Evolutionary conservation across 2,888 invertebrate genomes (phyloP).

Genomic region (Matsumyia berberina): DNA sequence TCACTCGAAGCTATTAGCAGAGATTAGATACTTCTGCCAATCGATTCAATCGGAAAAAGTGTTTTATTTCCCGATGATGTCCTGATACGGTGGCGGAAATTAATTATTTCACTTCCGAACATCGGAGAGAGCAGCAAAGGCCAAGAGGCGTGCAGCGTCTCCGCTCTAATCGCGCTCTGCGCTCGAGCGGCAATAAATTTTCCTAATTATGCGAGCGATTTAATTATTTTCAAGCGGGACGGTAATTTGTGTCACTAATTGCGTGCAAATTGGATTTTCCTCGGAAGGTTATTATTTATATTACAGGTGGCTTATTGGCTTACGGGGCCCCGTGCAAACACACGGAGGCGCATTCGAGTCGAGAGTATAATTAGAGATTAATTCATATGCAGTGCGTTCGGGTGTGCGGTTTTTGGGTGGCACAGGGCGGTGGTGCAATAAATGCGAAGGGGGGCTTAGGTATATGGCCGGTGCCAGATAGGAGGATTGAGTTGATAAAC

Average conservation of each 20-base stretch:
- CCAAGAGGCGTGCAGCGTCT: slow-evolving; percentile 38
- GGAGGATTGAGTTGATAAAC: slow-evolving; percentile 56
- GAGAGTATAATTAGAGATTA: slow-evolving; percentile 67
- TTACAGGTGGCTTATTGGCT: slow-evolving; percentile 70
- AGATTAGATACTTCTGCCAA: slow-evolving; percentile 63
- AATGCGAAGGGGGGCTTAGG: slow-evolving; percentile 36
- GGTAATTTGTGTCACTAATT: slow-evolving; percentile 83
- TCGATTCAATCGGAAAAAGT: slow-evolving; percentile 41
- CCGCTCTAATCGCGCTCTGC: slow-evolving; percentile 68
- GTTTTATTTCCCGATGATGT: slow-evolving; percentile 5
- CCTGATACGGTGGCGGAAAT: slow-evolving; percentile 33
- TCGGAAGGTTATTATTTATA: slow-evolving; percentile 74
- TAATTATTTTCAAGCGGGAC: slow-evolving; percentile 72
- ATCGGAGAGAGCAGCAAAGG: slow-evolving; percentile 26
- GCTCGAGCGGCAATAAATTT: slow-evolving; percentile 68
- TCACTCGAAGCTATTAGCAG: slow-evolving; percentile 58
- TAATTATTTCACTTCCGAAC: slow-evolving; percentile 54
- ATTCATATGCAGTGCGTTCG: slow-evolving; percentile 32
- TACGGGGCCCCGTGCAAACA: slow-evolving; percentile 45
- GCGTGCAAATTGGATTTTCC: slow-evolving; percentile 81
- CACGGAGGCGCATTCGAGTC: slow-evolving; percentile 56
- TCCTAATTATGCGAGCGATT: slow-evolving; percentile 74
- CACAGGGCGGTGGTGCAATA: slow-evolving; percentile 52
- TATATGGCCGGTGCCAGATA: slow-evolving; percentile 19
- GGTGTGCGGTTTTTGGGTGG: slow-evolving; percentile 21